A percentile compares a stretch with the other conserved stretches of the same genome.
Conservation (phyloP, 2,797 vertebrate genomes). For the Fringilla coelebs region DNA sequence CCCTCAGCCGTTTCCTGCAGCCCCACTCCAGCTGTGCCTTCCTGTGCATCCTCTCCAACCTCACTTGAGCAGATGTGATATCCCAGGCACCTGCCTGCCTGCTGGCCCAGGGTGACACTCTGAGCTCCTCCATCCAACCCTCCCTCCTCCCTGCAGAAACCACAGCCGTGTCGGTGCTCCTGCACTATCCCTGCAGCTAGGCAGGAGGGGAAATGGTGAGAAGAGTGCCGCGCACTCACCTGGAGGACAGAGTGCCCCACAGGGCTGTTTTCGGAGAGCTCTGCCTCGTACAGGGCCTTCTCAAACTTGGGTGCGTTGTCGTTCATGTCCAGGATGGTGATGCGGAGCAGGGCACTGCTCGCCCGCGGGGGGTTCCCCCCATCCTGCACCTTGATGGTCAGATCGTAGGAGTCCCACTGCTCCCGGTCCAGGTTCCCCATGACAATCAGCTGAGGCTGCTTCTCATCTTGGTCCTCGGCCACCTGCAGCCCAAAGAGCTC, state of each 20-base stretch:
- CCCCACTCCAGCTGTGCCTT: rapidly evolving
- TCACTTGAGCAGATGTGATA: not conserved
- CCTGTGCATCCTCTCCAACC: not conserved
- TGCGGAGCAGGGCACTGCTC: slow-evolving; percentile 91
- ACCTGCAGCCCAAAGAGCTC: slow-evolving; percentile 93
- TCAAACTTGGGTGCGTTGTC: slow-evolving; percentile 94
- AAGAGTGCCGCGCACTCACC: slow-evolving; percentile 69
- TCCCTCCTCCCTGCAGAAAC: not conserved
- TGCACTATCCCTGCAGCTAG: not conserved
- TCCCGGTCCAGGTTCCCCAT: slow-evolving; percentile 94
- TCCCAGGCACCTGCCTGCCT: not conserved
- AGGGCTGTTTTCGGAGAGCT: slow-evolving; percentile 91
- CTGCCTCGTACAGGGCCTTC: slow-evolving; percentile 86
- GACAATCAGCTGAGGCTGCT: slow-evolving; percentile 92
- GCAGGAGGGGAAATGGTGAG: not conserved
- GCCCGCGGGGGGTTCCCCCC: slow-evolving; percentile 86
- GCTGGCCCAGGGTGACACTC: rapidly evolving
- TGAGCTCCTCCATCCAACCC: not conserved
- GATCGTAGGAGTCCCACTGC: slow-evolving; percentile 93
- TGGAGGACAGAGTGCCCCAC: slow-evolving; percentile 94
- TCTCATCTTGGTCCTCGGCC: slow-evolving; percentile 89
- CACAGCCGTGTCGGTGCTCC: rapidly evolving
- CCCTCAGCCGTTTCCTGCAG: not conserved
- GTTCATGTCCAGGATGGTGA: slow-evolving; percentile 94
- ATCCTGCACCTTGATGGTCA: slow-evolving; percentile 93